A percentile compares a stretch with the other conserved stretches of the same genome.
Conservation (phyloP, 2,797 vertebrate species). For the Balearica regulorum region DNA sequence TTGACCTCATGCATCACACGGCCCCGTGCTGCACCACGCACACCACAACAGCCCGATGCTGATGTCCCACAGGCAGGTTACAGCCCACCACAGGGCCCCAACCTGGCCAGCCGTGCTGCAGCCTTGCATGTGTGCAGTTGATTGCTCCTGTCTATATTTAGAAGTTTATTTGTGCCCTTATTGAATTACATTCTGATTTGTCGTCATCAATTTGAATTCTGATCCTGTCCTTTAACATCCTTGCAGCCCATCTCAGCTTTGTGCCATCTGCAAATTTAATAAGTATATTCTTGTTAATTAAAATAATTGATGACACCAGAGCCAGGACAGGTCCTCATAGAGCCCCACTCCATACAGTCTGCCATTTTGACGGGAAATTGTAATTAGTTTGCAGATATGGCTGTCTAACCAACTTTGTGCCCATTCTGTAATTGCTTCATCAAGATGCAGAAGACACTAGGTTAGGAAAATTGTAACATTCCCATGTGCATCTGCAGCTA, state of each 20-base stretch:
- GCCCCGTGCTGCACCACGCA: rapidly evolving
- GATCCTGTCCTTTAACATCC: not conserved
- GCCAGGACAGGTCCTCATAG: not conserved
- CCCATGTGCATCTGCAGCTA: not conserved
- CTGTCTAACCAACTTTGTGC: not conserved
- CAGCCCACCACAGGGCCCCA: not conserved
- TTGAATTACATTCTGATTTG: not conserved
- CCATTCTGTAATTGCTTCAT: not conserved
- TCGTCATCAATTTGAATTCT: not conserved
- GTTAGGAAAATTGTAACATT: not conserved
- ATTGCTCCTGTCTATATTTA: not conserved
- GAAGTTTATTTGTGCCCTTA: not conserved
- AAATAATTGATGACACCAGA: not conserved
- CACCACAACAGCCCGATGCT: rapidly evolving
- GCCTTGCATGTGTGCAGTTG: rapidly evolving
- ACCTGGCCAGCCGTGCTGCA: no score
- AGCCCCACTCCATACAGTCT: not conserved
- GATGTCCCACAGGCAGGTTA: not conserved
- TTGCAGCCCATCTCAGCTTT: not conserved
- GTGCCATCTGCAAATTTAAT: not conserved
- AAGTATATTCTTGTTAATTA: not conserved
- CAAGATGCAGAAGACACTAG: not conserved
- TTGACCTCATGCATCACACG: not conserved
- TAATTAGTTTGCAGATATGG: not conserved
- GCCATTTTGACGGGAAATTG: not conserved